phyloP scores from a whole-genome alignment of 2,888 invertebrate species.

The Fragum whitleyi region DNA sequence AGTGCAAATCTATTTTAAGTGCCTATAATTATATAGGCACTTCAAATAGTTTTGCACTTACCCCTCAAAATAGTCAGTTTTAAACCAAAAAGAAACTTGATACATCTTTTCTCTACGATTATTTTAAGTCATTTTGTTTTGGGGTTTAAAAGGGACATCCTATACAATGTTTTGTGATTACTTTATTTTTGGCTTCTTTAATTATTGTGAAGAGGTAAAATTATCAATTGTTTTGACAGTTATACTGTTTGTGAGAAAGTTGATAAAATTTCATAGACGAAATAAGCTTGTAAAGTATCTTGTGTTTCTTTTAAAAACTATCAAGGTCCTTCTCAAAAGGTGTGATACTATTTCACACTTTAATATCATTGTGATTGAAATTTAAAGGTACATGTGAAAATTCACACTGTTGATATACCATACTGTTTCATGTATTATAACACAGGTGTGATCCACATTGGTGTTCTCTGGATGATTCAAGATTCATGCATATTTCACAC shows the following conservation, averaged over 20 bases:
- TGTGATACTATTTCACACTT: background rate
- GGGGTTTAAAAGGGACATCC: background rate
- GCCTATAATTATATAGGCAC: too few species aligned
- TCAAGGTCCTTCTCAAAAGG: background rate
- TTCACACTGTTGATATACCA: background rate
- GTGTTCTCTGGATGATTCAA: background rate
- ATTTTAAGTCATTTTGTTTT: background rate
- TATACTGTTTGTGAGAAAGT: background rate
- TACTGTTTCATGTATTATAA: background rate
- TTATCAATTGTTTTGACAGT: background rate
- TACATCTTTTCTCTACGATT: background rate
- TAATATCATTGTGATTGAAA: background rate
- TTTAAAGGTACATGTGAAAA: background rate
- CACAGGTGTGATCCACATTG: background rate
- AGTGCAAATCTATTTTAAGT: too few species aligned
- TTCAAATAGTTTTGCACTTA: too few species aligned
- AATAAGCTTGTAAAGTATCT: background rate
- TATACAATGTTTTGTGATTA: background rate
- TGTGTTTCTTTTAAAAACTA: background rate
- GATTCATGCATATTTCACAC: background rate
- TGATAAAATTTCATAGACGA: background rate
- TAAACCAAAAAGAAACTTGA: background rate
- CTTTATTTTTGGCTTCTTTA: background rate
- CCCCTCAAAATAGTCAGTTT: constrained; percentile 15
- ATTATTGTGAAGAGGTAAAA: background rate